Evolutionary conservation across 2,888 invertebrate species (phyloP).

Genomic region (Matsumyia berberina): DNA sequence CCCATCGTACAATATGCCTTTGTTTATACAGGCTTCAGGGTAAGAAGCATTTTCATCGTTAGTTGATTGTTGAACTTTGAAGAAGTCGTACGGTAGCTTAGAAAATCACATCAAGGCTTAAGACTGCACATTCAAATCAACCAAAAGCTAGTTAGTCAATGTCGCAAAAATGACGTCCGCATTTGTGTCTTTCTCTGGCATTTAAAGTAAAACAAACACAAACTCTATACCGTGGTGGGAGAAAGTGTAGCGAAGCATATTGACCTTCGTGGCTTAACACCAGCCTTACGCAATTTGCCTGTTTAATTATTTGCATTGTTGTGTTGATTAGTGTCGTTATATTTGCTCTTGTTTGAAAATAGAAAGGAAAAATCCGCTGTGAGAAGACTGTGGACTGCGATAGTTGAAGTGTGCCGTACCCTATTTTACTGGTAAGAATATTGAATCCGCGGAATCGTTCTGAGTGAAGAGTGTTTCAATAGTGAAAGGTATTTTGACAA

Average conservation of each 20-base stretch:
- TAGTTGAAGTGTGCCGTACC: neutral
- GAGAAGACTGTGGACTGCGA: neutral
- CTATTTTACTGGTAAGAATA: neutral
- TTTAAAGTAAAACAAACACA: neutral
- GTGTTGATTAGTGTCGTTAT: conserved; percentile 13
- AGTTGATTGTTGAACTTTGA: neutral
- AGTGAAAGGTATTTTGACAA: too few species aligned
- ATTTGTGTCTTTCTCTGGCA: neutral
- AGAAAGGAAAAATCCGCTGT: neutral
- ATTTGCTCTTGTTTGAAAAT: conserved; percentile 5
- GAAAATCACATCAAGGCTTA: neutral
- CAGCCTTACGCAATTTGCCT: conserved; percentile 4
- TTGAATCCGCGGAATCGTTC: too few species aligned
- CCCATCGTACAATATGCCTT: neutral
- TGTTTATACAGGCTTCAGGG: neutral
- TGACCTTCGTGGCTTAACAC: conserved; percentile 34
- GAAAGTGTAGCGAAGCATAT: neutral
- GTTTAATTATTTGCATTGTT: conserved; percentile 14
- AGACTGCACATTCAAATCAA: neutral
- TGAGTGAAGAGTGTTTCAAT: too few species aligned
- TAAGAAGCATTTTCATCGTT: neutral
- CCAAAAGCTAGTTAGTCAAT: too few species aligned
- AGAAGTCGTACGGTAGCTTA: neutral
- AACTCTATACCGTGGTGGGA: too few species aligned
- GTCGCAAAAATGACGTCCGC: neutral